Evolutionary conservation across 2,888 invertebrate species (phyloP).

Genomic region (Ophioninae sp.): DNA sequence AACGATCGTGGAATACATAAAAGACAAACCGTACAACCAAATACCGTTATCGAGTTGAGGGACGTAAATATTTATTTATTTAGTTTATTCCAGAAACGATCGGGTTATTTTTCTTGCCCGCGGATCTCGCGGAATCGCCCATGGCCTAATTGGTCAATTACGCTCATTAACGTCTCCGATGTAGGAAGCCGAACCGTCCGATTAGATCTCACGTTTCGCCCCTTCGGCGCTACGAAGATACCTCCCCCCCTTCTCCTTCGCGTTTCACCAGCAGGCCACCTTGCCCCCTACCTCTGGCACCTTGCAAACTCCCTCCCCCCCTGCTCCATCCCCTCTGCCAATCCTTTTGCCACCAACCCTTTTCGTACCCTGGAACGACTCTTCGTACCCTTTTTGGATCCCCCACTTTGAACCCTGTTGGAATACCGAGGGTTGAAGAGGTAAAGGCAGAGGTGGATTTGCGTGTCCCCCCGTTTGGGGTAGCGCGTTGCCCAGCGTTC

Average conservation of each 20-base stretch:
- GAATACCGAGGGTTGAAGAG: background rate
- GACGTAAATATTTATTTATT: slow-evolving; percentile 65
- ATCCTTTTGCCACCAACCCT: slow-evolving; percentile 16
- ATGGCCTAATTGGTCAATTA: slow-evolving; percentile 81
- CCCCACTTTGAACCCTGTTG: background rate
- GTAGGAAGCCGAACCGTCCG: slow-evolving; percentile 75
- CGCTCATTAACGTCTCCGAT: slow-evolving; percentile 80
- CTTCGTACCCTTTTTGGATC: background rate
- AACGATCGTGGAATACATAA: background rate
- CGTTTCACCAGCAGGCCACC: slow-evolving; percentile 37
- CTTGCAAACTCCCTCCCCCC: background rate
- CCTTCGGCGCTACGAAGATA: slow-evolving; percentile 61
- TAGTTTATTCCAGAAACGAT: slow-evolving; percentile 56
- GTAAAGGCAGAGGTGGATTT: slow-evolving; percentile 45
- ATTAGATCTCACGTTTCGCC: slow-evolving; percentile 76
- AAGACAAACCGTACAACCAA: background rate
- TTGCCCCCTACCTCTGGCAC: slow-evolving; percentile 39
- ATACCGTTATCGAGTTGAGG: slow-evolving; percentile 12
- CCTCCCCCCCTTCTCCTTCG: no score
- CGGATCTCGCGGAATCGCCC: slow-evolving; percentile 72
- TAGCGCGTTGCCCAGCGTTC: slow-evolving; percentile 17
- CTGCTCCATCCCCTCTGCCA: no score
- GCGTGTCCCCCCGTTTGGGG: slow-evolving; percentile 38
- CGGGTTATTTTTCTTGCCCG: slow-evolving; percentile 70
- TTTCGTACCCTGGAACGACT: slow-evolving; percentile 19